phyloP scores from a whole-genome alignment of 1,140 invertebrate species.

The Dolichoris vasculosae region DNA sequence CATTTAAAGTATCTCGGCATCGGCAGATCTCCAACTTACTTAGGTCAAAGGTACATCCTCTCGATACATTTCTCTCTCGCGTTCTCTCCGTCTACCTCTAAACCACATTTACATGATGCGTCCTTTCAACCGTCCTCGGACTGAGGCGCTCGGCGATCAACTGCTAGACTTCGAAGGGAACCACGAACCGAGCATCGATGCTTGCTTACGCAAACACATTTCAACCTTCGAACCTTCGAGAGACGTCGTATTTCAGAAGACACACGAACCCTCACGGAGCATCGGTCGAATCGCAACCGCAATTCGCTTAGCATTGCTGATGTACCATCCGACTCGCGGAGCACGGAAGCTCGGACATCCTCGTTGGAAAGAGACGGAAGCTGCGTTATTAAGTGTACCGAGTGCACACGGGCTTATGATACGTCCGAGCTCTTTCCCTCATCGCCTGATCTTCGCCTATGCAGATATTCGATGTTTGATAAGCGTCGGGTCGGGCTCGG shows the following conservation, averaged over 20 bases:
- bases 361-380: neutral
- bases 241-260: neutral
- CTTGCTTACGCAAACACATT: neutral
- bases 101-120: constrained; percentile 1
- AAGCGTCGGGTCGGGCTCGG: neutral
- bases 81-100: neutral
- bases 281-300: constrained; percentile 56
- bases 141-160: neutral
- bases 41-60: constrained; percentile 24
- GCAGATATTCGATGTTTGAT: constrained; percentile 19
- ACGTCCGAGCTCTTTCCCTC: neutral
- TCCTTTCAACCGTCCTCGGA: neutral
- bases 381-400: neutral
- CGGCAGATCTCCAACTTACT: constrained; percentile 10
- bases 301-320: constrained; percentile 73
- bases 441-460: neutral
- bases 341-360: neutral
- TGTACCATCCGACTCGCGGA: constrained; percentile 61
- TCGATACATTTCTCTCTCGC: neutral
- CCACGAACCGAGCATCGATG: neutral
- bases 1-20: neutral
- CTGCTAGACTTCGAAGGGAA: neutral
- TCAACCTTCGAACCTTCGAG: neutral
- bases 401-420: constrained; percentile 14
- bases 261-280: neutral